Conservation (phyloP, 2,888 invertebrate species). For the Lasioglossum lativentre region DNA sequence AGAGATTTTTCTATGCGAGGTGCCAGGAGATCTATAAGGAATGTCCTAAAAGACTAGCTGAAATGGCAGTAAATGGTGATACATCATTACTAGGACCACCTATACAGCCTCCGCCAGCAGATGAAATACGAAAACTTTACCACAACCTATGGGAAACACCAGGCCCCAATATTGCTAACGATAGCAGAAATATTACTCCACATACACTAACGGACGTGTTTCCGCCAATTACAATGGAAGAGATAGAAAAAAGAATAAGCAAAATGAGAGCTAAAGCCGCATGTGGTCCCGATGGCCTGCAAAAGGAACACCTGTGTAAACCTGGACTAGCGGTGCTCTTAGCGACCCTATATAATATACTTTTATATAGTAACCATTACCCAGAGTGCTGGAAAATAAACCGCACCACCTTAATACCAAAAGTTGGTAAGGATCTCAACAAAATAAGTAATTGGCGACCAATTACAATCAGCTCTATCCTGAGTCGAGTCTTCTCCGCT, state of each 20-base stretch:
- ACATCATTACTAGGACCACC: too few species aligned
- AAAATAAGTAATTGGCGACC: slow-evolving; percentile 76
- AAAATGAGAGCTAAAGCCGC: slow-evolving; percentile 64
- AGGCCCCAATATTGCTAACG: too few species aligned
- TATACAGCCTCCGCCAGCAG: too few species aligned
- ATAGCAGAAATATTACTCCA: too few species aligned
- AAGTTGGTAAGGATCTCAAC: slow-evolving; percentile 74
- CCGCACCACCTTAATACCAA: slow-evolving; percentile 76
- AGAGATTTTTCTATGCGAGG: slow-evolving; percentile 63
- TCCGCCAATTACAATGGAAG: neutral
- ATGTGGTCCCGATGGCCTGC: slow-evolving; percentile 70
- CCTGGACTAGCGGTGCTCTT: neutral
- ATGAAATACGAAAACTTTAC: too few species aligned
- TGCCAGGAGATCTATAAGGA: slow-evolving; percentile 76
- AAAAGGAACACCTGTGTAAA: slow-evolving; percentile 51
- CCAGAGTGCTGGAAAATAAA: slow-evolving; percentile 73
- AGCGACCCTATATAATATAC: slow-evolving; percentile 33
- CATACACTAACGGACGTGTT: neutral
- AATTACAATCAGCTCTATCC: slow-evolving; percentile 75
- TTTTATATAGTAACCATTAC: neutral
- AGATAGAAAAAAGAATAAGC: slow-evolving; percentile 56
- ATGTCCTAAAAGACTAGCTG: slow-evolving; percentile 72
- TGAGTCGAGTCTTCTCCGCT: slow-evolving; percentile 74
- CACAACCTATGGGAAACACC: too few species aligned
- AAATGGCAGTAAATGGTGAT: slow-evolving; percentile 59